Percentiles rank a stretch among this genome's conserved stretches.
These are phyloP conservation scores for Galerucella nymphaeae DNA, from an alignment of 2,888 invertebrate genomes.

Conservation along the genomic window DNA sequence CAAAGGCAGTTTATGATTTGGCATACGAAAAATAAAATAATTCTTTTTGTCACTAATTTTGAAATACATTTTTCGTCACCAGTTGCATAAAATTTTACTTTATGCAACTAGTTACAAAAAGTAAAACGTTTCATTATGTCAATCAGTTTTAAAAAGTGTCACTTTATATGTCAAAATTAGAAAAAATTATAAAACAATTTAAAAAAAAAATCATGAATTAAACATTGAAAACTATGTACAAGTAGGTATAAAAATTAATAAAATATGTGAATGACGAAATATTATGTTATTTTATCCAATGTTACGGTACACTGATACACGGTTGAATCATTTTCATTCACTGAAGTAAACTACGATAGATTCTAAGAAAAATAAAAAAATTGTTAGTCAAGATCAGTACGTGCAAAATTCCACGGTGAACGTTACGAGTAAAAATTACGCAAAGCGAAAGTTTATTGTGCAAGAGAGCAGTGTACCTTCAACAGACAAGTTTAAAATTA, in stretches of 20 bases:
- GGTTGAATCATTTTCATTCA: background rate
- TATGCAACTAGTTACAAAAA: too few relatives aligned
- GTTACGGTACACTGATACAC: background rate
- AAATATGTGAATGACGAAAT: background rate
- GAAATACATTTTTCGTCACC: too few relatives aligned
- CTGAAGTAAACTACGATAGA: background rate
- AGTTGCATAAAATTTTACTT: too few relatives aligned
- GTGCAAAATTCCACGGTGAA: slow-evolving; percentile 1
- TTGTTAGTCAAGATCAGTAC: background rate
- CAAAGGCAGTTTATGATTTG: too few relatives aligned
- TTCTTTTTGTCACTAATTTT: too few relatives aligned
- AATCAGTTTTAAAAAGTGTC: too few relatives aligned
- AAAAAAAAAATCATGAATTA: too few relatives aligned
- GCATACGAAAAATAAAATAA: too few relatives aligned
- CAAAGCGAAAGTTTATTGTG: background rate
- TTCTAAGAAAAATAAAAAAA: background rate
- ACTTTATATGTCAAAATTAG: too few relatives aligned
- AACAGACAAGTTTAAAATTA: too few relatives aligned
- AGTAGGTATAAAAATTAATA: background rate
- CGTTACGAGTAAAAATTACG: background rate
- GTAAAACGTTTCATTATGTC: too few relatives aligned
- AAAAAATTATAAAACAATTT: too few relatives aligned
- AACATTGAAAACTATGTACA: background rate
- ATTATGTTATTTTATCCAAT: background rate
- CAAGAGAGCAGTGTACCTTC: background rate